Conservation (phyloP, 2,797 vertebrate genomes). For the Psittacula echo region DNA sequence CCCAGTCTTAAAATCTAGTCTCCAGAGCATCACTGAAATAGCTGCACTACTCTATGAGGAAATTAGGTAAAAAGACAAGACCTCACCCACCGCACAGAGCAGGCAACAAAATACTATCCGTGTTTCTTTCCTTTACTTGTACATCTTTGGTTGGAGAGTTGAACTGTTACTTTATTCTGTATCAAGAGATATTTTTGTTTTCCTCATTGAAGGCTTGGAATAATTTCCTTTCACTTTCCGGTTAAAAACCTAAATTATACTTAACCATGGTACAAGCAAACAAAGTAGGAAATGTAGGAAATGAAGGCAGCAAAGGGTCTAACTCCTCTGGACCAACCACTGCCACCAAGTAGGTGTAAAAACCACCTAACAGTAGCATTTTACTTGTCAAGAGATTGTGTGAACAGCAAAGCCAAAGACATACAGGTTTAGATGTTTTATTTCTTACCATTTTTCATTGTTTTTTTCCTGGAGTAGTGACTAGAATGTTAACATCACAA, state of each 20-base stretch:
- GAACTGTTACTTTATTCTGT: neutral
- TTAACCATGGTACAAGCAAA: neutral
- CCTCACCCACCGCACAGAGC: neutral
- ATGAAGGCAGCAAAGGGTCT: neutral
- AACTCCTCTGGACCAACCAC: neutral
- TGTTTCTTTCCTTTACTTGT: neutral
- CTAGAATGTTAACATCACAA: neutral
- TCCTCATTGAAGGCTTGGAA: neutral
- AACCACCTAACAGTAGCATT: neutral
- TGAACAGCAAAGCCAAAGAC: neutral
- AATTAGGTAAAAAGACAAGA: neutral
- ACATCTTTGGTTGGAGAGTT: neutral
- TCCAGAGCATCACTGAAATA: neutral
- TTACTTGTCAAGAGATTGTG: neutral
- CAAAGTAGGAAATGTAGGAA: neutral
- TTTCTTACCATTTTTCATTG: neutral
- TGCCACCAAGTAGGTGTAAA: neutral
- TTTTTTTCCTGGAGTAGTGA: neutral
- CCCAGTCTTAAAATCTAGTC: neutral
- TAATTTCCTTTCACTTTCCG: neutral
- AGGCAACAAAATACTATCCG: neutral
- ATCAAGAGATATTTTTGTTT: neutral
- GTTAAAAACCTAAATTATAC: neutral
- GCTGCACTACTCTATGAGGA: neutral
- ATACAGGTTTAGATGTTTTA: neutral